A percentile compares a stretch with the other conserved stretches of the same genome.
These are phyloP conservation scores for Pituophis catenifer DNA, from an alignment of 2,113 vertebrate genomes.

Conservation along the genomic window DNA sequence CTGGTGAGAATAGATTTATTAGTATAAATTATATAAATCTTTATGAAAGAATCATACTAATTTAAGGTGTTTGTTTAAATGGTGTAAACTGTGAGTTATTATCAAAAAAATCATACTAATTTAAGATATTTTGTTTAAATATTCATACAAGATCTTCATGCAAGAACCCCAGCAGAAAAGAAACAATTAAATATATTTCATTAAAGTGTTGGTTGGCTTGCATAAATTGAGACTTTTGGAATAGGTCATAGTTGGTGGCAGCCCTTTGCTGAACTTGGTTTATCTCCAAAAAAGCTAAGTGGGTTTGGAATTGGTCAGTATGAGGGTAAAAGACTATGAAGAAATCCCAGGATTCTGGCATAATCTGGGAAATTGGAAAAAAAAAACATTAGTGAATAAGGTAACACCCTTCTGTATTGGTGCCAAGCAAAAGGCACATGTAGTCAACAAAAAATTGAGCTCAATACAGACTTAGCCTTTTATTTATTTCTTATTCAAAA, in stretches of 20 bases:
- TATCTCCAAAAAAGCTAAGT: not conserved
- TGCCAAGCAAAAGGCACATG: not conserved
- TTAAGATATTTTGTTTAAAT: not conserved
- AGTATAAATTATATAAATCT: slow-evolving; percentile 11
- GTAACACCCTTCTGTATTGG: not conserved
- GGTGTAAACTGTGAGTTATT: not conserved
- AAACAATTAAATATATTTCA: not conserved
- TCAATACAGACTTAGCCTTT: not conserved
- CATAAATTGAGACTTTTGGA: slow-evolving; percentile 9
- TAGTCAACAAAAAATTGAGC: not conserved
- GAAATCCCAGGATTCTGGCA: not conserved
- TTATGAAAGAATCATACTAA: not conserved
- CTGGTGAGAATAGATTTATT: slow-evolving; percentile 7
- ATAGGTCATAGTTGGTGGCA: not conserved
- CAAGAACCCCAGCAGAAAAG: not conserved
- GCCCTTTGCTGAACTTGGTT: not conserved
- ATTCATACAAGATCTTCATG: not conserved
- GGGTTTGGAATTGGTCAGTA: not conserved
- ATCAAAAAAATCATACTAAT: not conserved
- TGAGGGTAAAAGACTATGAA: not conserved
- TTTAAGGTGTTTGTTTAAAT: slow-evolving; percentile 17
- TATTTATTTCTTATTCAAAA: not conserved
- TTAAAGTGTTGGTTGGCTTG: not conserved
- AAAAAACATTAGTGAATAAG: not conserved
- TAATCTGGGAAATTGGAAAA: not conserved